phyloP scores from a whole-genome alignment of 2,113 vertebrate species.

The Aythya baeri region DNA sequence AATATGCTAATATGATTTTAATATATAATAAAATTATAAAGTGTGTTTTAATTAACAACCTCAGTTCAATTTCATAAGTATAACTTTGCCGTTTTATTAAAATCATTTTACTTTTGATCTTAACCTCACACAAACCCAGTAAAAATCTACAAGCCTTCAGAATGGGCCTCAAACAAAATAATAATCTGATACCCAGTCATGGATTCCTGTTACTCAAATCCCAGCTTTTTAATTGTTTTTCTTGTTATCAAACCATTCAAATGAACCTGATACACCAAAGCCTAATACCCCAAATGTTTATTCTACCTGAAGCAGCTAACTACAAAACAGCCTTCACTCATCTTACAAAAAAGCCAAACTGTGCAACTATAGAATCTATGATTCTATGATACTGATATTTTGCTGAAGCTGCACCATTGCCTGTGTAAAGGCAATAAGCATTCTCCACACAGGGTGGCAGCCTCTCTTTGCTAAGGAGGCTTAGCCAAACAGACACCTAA shows the following conservation, averaged over 20 bases:
- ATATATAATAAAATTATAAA: background rate
- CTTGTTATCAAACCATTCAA: background rate
- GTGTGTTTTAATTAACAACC: background rate
- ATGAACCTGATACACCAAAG: background rate
- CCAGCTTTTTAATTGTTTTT: accelerated
- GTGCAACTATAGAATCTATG: background rate
- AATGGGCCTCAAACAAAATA: background rate
- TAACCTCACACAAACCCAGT: background rate
- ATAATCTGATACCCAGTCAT: accelerated
- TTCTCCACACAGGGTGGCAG: constrained; percentile 20
- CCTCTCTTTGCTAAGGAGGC: background rate
- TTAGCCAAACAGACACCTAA: accelerated
- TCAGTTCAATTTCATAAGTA: background rate
- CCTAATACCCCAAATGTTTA: no score
- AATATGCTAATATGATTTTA: background rate
- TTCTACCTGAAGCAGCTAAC: no score
- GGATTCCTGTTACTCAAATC: accelerated
- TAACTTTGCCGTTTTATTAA: background rate
- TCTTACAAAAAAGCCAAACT: accelerated
- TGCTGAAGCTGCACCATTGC: background rate
- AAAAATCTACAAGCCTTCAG: background rate
- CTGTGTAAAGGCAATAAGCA: background rate
- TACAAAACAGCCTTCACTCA: background rate
- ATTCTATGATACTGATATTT: background rate
- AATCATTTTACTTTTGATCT: background rate